phyloP scores from a whole-genome alignment of 1,140 invertebrate genomes.

The Neodiprion lecontei region DNA sequence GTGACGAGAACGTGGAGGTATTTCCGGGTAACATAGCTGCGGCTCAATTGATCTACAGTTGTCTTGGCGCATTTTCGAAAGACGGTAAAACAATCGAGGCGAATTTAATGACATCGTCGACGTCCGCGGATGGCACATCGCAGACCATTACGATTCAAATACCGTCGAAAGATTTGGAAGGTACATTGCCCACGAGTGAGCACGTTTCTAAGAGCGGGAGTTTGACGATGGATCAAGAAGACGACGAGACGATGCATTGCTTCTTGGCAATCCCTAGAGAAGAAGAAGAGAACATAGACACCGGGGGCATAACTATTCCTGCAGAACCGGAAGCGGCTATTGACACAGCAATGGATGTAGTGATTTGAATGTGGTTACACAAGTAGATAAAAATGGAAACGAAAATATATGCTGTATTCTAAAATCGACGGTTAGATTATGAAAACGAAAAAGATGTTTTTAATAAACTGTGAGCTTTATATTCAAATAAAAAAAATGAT shows the following conservation, averaged over 20 bases:
- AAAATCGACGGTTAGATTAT: too few relatives aligned
- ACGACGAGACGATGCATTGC: slow-evolving; percentile 61
- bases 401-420: too few relatives aligned
- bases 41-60: slow-evolving; percentile 65
- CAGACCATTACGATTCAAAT: slow-evolving; percentile 62
- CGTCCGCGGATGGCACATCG: slow-evolving; percentile 56
- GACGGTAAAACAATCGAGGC: slow-evolving; percentile 53
- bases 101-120: slow-evolving; percentile 58
- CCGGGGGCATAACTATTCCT: slow-evolving; percentile 70
- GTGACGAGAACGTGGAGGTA: slow-evolving; percentile 51
- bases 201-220: slow-evolving; percentile 27
- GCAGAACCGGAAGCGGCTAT: slow-evolving; percentile 50
- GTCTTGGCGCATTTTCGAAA: slow-evolving; percentile 59
- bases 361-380: neutral
- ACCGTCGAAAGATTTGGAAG: slow-evolving; percentile 53
- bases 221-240: slow-evolving; percentile 51
- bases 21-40: slow-evolving; percentile 62
- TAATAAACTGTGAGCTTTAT: too few relatives aligned
- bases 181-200: slow-evolving; percentile 44
- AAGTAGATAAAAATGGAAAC: too few relatives aligned
- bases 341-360: neutral
- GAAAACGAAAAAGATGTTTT: too few relatives aligned
- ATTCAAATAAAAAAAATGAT: too few relatives aligned
- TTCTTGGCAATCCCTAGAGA: slow-evolving; percentile 60
- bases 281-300: slow-evolving; percentile 66